Evolutionary conservation across 2,888 invertebrate species (phyloP).

Genomic region (Nysson spinosus): DNA sequence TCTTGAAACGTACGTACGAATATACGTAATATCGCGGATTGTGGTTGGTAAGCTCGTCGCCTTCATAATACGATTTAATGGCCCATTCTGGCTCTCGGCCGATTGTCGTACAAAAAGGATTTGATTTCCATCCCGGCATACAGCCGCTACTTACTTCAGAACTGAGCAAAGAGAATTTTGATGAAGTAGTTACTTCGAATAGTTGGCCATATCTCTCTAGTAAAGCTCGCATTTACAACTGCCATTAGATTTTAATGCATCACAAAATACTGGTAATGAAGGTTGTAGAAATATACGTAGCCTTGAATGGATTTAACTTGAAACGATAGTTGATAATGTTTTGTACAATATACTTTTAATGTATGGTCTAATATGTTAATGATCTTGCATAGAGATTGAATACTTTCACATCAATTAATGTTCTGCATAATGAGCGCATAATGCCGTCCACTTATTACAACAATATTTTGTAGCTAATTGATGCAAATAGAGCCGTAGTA

Average conservation of each 20-base stretch:
- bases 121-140: constrained; percentile 48
- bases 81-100: constrained; percentile 53
- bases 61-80: constrained; percentile 67
- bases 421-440: background rate
- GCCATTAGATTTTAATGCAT: too few relatives aligned
- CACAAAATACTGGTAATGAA: too few relatives aligned
- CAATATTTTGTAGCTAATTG: constrained; percentile 44
- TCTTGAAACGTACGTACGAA: constrained; percentile 57
- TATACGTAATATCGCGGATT: constrained; percentile 49
- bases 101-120: constrained; percentile 51
- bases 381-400: too few relatives aligned
- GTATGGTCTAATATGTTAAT: too few relatives aligned
- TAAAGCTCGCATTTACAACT: too few relatives aligned
- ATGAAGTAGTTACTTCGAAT: constrained; percentile 8
- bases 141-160: constrained; percentile 17
- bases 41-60: constrained; percentile 59
- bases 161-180: constrained; percentile 16
- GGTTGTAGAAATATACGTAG: too few relatives aligned
- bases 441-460: constrained; percentile 24
- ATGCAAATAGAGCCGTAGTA: constrained; percentile 47
- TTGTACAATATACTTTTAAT: too few relatives aligned
- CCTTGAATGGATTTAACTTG: too few relatives aligned
- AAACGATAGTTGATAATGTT: too few relatives aligned
- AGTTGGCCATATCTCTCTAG: background rate
- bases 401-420: too few relatives aligned